Percentiles rank a stretch among this genome's conserved stretches.
Conservation (phyloP, 2,113 vertebrate genomes). For the Varanus komodoensis region DNA sequence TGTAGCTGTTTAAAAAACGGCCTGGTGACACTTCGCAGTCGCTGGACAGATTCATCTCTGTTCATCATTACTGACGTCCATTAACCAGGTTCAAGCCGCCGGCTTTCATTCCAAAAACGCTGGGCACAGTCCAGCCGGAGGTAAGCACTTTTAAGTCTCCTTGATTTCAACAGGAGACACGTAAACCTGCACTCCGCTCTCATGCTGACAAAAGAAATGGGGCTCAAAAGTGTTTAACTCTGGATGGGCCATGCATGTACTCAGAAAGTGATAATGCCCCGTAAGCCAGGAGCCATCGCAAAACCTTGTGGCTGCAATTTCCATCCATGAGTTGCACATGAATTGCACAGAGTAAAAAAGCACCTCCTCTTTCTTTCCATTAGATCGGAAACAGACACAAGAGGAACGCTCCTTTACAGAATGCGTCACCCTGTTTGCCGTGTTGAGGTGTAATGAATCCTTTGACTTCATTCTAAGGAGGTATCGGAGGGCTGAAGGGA, state of each 20-base stretch:
- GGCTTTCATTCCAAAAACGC: conserved; percentile 29
- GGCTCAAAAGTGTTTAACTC: not conserved
- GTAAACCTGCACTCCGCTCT: conserved; percentile 11
- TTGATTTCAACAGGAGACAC: conserved; percentile 16
- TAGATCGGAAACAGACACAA: not conserved
- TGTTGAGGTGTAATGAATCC: not conserved
- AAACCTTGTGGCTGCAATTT: not conserved
- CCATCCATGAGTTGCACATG: not conserved
- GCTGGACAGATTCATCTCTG: conserved; percentile 58
- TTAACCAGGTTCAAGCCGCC: conserved; percentile 46
- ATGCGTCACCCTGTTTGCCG: not conserved
- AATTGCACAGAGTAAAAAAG: not conserved
- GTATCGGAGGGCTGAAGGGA: not conserved
- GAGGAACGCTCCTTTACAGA: not conserved
- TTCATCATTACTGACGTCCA: conserved; percentile 49
- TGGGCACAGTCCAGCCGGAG: not conserved
- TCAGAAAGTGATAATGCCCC: not conserved
- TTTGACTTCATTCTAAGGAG: not conserved
- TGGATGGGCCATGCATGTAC: not conserved
- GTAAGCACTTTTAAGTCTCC: conserved; percentile 7
- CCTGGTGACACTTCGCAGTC: conserved; percentile 65
- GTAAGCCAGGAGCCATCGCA: not conserved
- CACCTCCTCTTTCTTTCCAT: not conserved
- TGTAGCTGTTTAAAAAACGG: conserved; percentile 69
- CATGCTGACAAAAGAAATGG: not conserved